These are phyloP conservation scores for Trogon melanurus DNA, from an alignment of 2,113 vertebrate species.

Conservation along the genomic window DNA sequence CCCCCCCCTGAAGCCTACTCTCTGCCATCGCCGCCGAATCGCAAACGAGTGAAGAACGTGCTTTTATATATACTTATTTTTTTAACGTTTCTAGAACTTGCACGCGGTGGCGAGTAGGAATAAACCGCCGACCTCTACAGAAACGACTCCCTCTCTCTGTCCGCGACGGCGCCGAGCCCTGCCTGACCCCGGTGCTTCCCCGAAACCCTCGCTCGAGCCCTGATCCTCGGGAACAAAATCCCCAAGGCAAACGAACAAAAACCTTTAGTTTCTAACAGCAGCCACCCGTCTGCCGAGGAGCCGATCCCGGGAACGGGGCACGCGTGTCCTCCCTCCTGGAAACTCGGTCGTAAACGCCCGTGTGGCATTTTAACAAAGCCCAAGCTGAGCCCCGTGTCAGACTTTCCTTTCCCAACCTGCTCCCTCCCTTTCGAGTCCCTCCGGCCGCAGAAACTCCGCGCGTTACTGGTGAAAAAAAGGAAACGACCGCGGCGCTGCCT, in stretches of 20 bases:
- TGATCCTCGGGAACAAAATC: fast-evolving
- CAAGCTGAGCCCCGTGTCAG: background rate
- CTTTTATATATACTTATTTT: conserved; percentile 36
- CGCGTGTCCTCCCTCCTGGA: background rate
- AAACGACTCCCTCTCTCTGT: background rate
- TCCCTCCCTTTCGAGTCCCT: background rate
- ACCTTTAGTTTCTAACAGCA: fast-evolving
- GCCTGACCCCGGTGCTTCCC: fast-evolving
- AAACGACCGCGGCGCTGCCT: background rate
- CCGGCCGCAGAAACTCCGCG: background rate
- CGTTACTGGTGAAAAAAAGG: background rate
- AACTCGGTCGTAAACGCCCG: background rate
- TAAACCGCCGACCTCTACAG: background rate
- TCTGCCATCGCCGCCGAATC: background rate
- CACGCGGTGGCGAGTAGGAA: background rate
- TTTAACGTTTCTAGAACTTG: background rate
- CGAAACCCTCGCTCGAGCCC: background rate
- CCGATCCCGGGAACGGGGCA: background rate
- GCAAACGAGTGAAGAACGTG: background rate
- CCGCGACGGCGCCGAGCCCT: background rate
- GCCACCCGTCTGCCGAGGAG: background rate
- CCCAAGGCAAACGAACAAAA: background rate
- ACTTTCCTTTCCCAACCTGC: conserved; percentile 27
- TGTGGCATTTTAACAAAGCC: background rate
- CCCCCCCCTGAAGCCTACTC: fast-evolving